Conservation (phyloP, 2,113 vertebrate genomes). For the Myxocyprinus asiaticus region DNA sequence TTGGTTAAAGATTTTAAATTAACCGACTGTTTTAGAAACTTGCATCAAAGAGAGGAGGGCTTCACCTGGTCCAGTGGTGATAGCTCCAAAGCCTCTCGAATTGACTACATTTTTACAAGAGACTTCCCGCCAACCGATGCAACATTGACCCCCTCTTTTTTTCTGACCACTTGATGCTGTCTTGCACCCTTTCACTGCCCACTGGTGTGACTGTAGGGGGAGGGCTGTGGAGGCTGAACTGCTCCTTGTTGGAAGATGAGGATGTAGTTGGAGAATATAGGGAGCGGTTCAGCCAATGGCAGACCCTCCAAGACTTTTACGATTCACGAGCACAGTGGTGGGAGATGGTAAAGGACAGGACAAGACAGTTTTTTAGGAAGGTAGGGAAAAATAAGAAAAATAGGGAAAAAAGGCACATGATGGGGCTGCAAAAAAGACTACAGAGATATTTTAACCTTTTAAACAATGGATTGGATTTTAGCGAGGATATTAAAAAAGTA, state of each 20-base stretch:
- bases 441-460: too few species aligned
- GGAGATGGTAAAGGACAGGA: constrained; percentile 36
- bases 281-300: constrained; percentile 21
- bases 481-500: too few species aligned
- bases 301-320: constrained; percentile 20
- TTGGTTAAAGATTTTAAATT: not conserved
- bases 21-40: not conserved
- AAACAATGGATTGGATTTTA: too few species aligned
- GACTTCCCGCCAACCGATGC: constrained; percentile 13
- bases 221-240: constrained; percentile 47
- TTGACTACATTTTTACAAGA: constrained; percentile 32
- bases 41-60: constrained; percentile 24
- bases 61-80: constrained; percentile 36
- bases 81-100: constrained; percentile 13
- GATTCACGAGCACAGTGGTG: constrained; percentile 38
- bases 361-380: constrained; percentile 14
- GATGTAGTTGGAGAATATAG: not conserved
- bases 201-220: constrained; percentile 8
- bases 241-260: constrained; percentile 25
- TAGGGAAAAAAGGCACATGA: not conserved
- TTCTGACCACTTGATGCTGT: constrained; percentile 29
- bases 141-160: constrained; percentile 37
- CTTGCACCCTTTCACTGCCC: constrained; percentile 11
- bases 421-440: too few species aligned
- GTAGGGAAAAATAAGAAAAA: not conserved